Percentiles rank a stretch among this genome's conserved stretches.
phyloP scores from a whole-genome alignment of 2,888 invertebrate species.

The Pollenia angustigena region DNA sequence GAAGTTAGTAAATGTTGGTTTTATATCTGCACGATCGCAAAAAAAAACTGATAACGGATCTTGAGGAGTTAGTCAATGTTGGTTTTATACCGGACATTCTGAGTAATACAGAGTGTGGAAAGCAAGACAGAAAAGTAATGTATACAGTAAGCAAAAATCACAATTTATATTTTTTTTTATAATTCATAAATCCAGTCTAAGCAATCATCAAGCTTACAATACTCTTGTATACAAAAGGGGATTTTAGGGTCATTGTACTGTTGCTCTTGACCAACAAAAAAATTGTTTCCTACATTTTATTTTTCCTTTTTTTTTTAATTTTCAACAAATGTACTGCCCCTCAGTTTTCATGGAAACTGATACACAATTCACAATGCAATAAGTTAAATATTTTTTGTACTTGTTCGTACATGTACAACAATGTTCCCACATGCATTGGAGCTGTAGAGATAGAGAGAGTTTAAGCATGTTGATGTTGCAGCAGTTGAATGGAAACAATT shows the following conservation, averaged over 20 bases:
- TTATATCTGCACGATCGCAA: too few species aligned
- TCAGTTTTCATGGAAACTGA: constrained; percentile 21
- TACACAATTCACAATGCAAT: constrained; percentile 60
- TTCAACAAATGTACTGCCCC: constrained; percentile 10
- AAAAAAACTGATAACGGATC: too few species aligned
- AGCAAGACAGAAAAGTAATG: too few species aligned
- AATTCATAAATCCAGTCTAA: too few species aligned
- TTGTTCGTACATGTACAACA: constrained; percentile 19
- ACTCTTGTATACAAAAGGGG: background rate
- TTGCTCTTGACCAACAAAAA: constrained; percentile 62
- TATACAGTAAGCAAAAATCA: too few species aligned
- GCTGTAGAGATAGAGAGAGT: background rate
- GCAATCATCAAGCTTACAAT: background rate
- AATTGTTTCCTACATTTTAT: constrained; percentile 1
- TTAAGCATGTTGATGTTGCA: constrained; percentile 37
- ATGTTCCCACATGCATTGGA: constrained; percentile 56
- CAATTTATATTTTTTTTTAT: too few species aligned
- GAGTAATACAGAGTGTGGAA: too few species aligned
- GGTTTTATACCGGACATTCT: too few species aligned
- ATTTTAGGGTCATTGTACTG: constrained; percentile 20
- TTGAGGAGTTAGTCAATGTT: too few species aligned
- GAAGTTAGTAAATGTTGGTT: too few species aligned
- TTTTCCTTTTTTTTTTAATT: constrained; percentile 6
- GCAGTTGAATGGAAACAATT: constrained; percentile 57
- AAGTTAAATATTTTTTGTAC: constrained; percentile 43